A percentile compares a stretch with the other conserved stretches of the same genome.
These are phyloP conservation scores for Hyla sarda DNA, from an alignment of 2,113 vertebrate genomes.

Conservation along the genomic window DNA sequence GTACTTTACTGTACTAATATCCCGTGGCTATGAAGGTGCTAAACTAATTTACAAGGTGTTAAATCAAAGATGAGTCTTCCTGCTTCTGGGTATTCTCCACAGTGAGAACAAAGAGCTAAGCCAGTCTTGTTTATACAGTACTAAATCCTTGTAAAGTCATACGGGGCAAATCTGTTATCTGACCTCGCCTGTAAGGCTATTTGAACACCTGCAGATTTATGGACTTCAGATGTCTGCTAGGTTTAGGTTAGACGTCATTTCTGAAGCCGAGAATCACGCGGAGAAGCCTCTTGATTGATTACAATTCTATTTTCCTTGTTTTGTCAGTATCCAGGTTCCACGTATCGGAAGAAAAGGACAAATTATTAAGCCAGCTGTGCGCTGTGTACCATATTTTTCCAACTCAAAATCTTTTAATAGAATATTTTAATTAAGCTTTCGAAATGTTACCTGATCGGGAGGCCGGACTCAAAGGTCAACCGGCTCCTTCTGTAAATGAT, in stretches of 20 bases:
- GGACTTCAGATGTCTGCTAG: conserved; percentile 76
- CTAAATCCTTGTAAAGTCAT: conserved; percentile 78
- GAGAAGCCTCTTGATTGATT: conserved; percentile 64
- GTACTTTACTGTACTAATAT: conserved; percentile 39
- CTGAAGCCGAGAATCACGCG: conserved; percentile 68
- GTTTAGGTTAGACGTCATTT: conserved; percentile 74
- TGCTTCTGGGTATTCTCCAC: conserved; percentile 75
- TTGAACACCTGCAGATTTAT: conserved; percentile 83
- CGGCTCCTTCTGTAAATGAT: not conserved
- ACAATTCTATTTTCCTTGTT: conserved; percentile 61
- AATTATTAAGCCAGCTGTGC: not conserved
- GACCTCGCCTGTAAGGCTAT: conserved; percentile 75
- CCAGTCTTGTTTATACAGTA: conserved; percentile 75
- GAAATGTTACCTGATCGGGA: conserved; percentile 41
- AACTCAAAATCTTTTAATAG: conserved; percentile 21
- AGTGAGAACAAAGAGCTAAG: conserved; percentile 71
- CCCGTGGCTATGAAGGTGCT: conserved; percentile 38
- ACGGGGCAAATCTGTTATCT: conserved; percentile 74
- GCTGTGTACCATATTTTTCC: conserved; percentile 14
- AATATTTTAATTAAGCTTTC: conserved; percentile 46
- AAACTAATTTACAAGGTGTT: conserved; percentile 58
- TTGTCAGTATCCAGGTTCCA: not conserved
- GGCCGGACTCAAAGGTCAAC: conserved; percentile 15
- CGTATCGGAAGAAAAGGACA: conserved; percentile 34
- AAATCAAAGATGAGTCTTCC: conserved; percentile 70